Conservation (phyloP, 2,888 invertebrate species). For the Drosophila picticornis region DNA sequence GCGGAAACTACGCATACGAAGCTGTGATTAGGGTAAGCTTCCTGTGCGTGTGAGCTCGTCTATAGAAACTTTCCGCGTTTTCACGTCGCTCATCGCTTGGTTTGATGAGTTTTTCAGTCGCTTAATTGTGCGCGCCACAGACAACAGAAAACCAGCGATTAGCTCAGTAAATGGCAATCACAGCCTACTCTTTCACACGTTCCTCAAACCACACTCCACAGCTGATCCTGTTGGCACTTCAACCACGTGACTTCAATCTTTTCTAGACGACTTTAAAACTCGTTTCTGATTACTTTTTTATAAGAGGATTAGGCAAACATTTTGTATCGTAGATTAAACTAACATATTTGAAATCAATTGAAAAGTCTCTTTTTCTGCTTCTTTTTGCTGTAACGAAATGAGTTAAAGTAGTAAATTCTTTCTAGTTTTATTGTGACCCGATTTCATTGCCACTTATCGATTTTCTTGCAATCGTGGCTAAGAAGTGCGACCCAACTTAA, state of each 20-base stretch:
- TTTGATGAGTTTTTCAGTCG: constrained; percentile 51
- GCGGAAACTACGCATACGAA: constrained; percentile 35
- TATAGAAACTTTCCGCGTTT: constrained; percentile 9
- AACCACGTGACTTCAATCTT: constrained; percentile 3
- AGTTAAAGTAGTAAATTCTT: background rate
- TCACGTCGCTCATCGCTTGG: constrained; percentile 20
- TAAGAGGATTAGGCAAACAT: background rate
- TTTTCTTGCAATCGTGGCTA: constrained; percentile 39
- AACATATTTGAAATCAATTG: background rate
- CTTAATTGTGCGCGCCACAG: constrained; percentile 66
- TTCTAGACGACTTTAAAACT: background rate
- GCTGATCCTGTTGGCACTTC: constrained; percentile 3
- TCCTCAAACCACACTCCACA: background rate
- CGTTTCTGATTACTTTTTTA: constrained; percentile 5
- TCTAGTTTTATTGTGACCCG: background rate
- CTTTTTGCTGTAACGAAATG: background rate
- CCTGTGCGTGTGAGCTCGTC: background rate
- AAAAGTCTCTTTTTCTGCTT: background rate
- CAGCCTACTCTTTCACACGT: background rate
- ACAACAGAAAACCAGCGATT: constrained; percentile 39
- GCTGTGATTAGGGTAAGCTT: background rate
- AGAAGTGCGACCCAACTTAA: constrained; percentile 24
- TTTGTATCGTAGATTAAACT: background rate
- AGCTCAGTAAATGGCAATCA: constrained; percentile 18
- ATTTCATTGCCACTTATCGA: constrained; percentile 22